A percentile compares a stretch with the other conserved stretches of the same genome.
phyloP scores from a whole-genome alignment of 2,797 vertebrate species.

The Synaphobranchus kaupii region DNA sequence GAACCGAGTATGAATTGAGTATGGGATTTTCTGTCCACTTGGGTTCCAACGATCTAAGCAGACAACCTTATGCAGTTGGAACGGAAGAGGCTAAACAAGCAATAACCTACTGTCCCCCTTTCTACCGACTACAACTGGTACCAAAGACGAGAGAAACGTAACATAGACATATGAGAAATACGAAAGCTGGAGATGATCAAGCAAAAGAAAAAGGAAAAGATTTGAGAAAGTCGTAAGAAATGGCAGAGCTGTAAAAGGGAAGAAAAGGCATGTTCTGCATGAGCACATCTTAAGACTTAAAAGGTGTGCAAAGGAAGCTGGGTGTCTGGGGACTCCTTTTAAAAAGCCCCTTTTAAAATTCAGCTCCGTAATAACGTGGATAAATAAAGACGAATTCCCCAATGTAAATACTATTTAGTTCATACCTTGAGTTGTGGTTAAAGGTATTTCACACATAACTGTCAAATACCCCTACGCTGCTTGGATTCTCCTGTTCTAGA shows the following conservation, averaged over 20 bases:
- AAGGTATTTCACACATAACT: slow-evolving; percentile 70
- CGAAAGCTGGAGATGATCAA: slow-evolving; percentile 24
- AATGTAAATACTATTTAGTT: slow-evolving; percentile 77
- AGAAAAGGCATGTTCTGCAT: slow-evolving; percentile 42
- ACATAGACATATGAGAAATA: slow-evolving; percentile 13
- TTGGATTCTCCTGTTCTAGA: slow-evolving; percentile 4
- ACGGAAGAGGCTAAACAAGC: slow-evolving; percentile 57
- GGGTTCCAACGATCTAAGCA: slow-evolving; percentile 50
- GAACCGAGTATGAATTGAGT: slow-evolving; percentile 21
- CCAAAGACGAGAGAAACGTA: slow-evolving; percentile 51
- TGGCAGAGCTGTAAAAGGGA: slow-evolving; percentile 50
- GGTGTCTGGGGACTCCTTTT: slow-evolving; percentile 70
- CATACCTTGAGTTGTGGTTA: slow-evolving; percentile 73
- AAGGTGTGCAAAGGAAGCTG: slow-evolving; percentile 67
- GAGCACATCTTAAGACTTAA: slow-evolving; percentile 67
- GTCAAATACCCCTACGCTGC: slow-evolving; percentile 58
- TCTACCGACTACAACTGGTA: slow-evolving; percentile 63
- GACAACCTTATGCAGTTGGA: slow-evolving; percentile 64
- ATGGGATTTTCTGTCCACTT: slow-evolving; percentile 45
- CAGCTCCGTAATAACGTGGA: slow-evolving; percentile 72
- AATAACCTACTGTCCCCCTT: slow-evolving; percentile 37
- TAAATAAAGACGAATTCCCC: slow-evolving; percentile 73
- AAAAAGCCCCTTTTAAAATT: slow-evolving; percentile 66
- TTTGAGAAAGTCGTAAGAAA: slow-evolving; percentile 65
- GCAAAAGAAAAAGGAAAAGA: slow-evolving; percentile 39